Evolutionary conservation across 2,113 vertebrate species (phyloP).

Genomic region (Orientallactaga bullata): DNA sequence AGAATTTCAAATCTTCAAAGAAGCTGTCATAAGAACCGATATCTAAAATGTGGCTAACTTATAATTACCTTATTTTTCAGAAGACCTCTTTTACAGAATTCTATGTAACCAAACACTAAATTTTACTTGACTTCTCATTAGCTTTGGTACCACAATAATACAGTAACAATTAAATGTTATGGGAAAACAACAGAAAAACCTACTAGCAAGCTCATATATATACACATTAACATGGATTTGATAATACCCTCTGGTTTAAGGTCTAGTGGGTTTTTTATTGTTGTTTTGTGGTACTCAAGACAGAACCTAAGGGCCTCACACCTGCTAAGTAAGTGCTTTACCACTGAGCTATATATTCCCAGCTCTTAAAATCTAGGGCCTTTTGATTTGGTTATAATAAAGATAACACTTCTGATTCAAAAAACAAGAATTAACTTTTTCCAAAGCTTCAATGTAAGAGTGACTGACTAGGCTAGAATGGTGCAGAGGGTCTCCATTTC

Average conservation of each 20-base stretch:
- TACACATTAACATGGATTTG: too few relatives aligned
- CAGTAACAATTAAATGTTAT: background rate
- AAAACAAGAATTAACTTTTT: background rate
- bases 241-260: too few relatives aligned
- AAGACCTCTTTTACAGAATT: background rate
- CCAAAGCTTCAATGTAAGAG: background rate
- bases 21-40: slow-evolving; percentile 29
- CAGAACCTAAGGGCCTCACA: background rate
- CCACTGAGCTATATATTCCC: too few relatives aligned
- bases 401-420: slow-evolving; percentile 1
- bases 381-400: slow-evolving; percentile 2
- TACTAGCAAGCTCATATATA: background rate
- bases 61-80: slow-evolving; percentile 4
- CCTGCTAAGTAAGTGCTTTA: too few relatives aligned
- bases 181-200: background rate
- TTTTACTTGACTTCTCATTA: background rate
- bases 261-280: background rate
- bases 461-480: background rate
- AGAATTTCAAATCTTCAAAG: slow-evolving; percentile 35
- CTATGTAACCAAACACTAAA: slow-evolving; percentile 13
- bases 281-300: background rate
- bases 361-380: slow-evolving; percentile 20
- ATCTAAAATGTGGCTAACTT: slow-evolving; percentile 39
- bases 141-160: background rate
- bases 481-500: background rate